Evolutionary conservation across 2,113 vertebrate genomes (phyloP).

Genomic region (Lepidothrix coronata): DNA sequence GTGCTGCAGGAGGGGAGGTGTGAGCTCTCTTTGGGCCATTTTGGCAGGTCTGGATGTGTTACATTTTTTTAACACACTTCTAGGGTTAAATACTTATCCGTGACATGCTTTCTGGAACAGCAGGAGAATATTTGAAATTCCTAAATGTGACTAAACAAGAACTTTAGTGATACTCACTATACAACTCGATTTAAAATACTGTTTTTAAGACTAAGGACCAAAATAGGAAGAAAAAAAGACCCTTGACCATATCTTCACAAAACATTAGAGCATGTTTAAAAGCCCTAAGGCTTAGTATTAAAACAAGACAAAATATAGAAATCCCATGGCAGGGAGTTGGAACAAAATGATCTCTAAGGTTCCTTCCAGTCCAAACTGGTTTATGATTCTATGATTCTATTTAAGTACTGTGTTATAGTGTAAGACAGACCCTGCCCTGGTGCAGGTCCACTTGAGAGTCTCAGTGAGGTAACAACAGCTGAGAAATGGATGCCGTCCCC

Average conservation of each 20-base stretch:
- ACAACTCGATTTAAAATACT: background rate
- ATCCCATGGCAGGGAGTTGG: background rate
- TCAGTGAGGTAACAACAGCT: background rate
- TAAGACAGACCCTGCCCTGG: background rate
- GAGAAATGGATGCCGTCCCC: background rate
- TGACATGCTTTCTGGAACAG: background rate
- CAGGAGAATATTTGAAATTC: background rate
- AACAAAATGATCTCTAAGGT: too few relatives aligned
- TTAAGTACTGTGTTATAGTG: background rate
- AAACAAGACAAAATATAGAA: background rate
- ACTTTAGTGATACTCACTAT: fast-evolving
- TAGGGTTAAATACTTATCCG: background rate
- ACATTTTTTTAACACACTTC: background rate
- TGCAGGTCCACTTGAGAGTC: background rate
- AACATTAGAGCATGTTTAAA: background rate
- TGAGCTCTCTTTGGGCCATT: background rate
- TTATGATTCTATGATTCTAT: background rate
- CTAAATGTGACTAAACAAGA: fast-evolving
- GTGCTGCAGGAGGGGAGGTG: background rate
- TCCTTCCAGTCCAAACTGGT: fast-evolving
- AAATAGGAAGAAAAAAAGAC: background rate
- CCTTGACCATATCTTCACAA: background rate
- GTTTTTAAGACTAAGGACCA: background rate
- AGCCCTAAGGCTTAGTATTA: background rate
- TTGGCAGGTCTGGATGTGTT: background rate